Base-by-base conservation (phyloP, 1,140 invertebrate genomes). In the Matsumurasca onukii region DNA sequence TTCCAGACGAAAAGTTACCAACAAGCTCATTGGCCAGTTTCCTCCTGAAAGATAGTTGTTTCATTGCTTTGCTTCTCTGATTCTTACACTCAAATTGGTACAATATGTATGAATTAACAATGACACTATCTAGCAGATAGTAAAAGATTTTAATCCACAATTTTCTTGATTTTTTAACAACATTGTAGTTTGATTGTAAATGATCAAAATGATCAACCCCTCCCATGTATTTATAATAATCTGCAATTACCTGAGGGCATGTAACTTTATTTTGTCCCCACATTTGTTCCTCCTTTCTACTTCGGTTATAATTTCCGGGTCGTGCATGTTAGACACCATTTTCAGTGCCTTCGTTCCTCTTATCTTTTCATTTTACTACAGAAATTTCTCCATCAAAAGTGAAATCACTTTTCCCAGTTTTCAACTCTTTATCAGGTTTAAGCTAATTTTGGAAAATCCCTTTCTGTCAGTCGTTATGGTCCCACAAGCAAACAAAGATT, bases 191-290 rank as follows among this genome's bases (percentile, higher is more conserved):
- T 45, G 52, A 17, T 25, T 39, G 59, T 49, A 66, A 31, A 57
- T 71, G 70, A 67, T 71, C 69, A 66, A 71, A 71, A 29, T 62
- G 68, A 39, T 71, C 70, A 12, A 71, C 70, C n/a, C 70, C 67
- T 15, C 70, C 70, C 70, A 71, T 71, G 52, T 66, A 70, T 55
- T 71, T 70, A 30, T 70, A 62, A 39, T 71, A 71, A 3, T 69
- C 34, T 20, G 48, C 13, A 30, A 71, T 64, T 62, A 31, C 27
- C 25, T 65, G 62, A 15, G 70, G 70, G 57, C 69, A 69, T 31
- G 31, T 61, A 24, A 71, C 67, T 34, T 69, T 31, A 34, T 70
- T 52, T 31, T 51, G 45, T 64, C 24, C n/a, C 30, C 70, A 48
- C 52, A n/a, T 30, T 17, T 52, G 30, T 30, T 71, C 51, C 29